phyloP scores from a whole-genome alignment of 2,888 invertebrate genomes.

The Lysandra coridon region DNA sequence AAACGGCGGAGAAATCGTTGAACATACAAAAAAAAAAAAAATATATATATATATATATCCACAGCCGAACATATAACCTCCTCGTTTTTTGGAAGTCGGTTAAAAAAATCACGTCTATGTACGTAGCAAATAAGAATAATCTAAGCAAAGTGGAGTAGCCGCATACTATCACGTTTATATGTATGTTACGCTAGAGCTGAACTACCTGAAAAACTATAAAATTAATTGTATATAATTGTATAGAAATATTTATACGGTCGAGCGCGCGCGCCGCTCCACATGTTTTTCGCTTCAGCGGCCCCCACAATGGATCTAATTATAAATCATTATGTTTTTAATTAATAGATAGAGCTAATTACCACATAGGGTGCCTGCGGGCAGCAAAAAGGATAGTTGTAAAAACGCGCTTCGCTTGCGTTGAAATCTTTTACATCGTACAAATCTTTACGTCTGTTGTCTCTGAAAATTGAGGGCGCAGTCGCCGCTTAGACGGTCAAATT shows the following conservation, averaged over 20 bases:
- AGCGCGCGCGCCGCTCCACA: conserved; percentile 7
- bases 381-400: neutral
- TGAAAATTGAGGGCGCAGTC: no score
- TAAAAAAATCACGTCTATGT: neutral
- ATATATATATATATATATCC: no score
- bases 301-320: neutral
- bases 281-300: neutral
- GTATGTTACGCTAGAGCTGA: neutral
- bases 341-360: neutral
- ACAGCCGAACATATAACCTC: no score
- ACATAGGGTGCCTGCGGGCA: neutral
- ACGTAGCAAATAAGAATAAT: neutral
- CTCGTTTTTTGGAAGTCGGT: no score
- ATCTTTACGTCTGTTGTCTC: neutral
- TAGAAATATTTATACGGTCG: conserved; percentile 3
- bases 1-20: no score
- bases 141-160: neutral
- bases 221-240: neutral
- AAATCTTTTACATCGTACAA: neutral
- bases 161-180: neutral
- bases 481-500: no score
- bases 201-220: neutral
- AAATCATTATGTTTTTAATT: conserved; percentile 3
- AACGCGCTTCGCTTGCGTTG: neutral
- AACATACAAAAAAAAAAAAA: no score